Evolutionary conservation across 2,113 vertebrate genomes (phyloP).

Genomic region (Chitala chitala): DNA sequence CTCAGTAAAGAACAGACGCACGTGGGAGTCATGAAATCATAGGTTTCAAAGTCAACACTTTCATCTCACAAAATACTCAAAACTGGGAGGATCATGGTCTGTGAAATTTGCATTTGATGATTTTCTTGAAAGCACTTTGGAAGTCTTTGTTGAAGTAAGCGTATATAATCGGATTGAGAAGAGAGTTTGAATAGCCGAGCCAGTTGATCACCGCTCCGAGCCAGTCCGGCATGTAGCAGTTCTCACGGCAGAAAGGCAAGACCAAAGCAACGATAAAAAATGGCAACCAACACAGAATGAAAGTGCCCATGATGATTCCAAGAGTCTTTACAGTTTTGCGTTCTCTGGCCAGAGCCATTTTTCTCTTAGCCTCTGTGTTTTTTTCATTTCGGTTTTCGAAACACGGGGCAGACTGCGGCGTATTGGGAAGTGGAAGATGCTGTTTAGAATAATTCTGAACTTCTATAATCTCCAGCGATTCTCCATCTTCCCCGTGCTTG

Average conservation of each 20-base stretch:
- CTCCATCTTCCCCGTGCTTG: conserved; percentile 67
- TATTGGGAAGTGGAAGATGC: conserved; percentile 62
- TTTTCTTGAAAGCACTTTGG: conserved; percentile 79
- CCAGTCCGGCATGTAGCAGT: conserved; percentile 68
- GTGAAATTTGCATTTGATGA: conserved; percentile 88
- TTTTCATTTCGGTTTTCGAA: conserved; percentile 62
- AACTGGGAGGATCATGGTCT: conserved; percentile 52
- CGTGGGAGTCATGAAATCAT: conserved; percentile 5
- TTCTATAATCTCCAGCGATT: conserved; percentile 81
- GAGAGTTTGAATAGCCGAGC: conserved; percentile 78
- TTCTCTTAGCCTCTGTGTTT: conserved; percentile 66
- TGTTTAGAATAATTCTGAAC: conserved; percentile 70
- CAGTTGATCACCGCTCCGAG: conserved; percentile 73
- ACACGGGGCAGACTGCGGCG: conserved; percentile 29
- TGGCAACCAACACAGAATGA: conserved; percentile 77
- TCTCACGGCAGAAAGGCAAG: conserved; percentile 68
- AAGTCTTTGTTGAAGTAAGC: conserved; percentile 83
- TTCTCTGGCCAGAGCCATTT: conserved; percentile 72
- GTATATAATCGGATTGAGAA: conserved; percentile 77
- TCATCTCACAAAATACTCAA: conserved; percentile 5
- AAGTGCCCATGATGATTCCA: conserved; percentile 80
- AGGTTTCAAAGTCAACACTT: not conserved
- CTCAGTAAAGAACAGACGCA: not conserved
- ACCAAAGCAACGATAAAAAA: conserved; percentile 78
- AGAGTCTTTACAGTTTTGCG: conserved; percentile 76